These are phyloP conservation scores for Halcyon leucocephala DNA, from an alignment of 2,797 vertebrate species.

Conservation along the genomic window DNA sequence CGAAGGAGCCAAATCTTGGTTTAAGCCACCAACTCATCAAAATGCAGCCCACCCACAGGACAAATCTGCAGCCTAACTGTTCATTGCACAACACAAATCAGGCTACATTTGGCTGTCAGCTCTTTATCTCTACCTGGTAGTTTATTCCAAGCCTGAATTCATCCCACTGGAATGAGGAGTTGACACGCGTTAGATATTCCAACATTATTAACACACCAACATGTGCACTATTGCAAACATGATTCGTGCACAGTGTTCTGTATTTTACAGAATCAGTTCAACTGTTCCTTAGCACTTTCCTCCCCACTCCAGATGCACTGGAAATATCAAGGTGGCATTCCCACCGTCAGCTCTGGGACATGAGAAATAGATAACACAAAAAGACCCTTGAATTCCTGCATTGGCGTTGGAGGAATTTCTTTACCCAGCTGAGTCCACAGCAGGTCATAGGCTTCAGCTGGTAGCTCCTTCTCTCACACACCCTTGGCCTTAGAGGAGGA, in stretches of 20 bases:
- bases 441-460: neutral
- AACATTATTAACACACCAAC: rapidly evolving
- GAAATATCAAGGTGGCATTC: neutral
- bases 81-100: neutral
- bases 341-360: neutral
- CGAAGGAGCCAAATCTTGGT: neutral
- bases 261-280: neutral
- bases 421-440: neutral
- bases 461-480: neutral
- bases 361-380: neutral
- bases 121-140: neutral
- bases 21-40: neutral
- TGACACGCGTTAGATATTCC: neutral
- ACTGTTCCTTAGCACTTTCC: neutral
- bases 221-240: neutral
- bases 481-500: neutral
- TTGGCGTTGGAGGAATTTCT: neutral
- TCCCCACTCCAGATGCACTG: rapidly evolving
- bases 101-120: neutral
- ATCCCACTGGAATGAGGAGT: neutral
- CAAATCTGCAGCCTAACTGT: neutral
- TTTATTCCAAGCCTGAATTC: neutral
- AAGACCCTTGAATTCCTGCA: neutral
- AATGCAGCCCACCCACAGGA: neutral
- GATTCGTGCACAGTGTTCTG: neutral